Base-by-base conservation (phyloP, 2,113 vertebrate species). In the Anhinga rufa region DNA sequence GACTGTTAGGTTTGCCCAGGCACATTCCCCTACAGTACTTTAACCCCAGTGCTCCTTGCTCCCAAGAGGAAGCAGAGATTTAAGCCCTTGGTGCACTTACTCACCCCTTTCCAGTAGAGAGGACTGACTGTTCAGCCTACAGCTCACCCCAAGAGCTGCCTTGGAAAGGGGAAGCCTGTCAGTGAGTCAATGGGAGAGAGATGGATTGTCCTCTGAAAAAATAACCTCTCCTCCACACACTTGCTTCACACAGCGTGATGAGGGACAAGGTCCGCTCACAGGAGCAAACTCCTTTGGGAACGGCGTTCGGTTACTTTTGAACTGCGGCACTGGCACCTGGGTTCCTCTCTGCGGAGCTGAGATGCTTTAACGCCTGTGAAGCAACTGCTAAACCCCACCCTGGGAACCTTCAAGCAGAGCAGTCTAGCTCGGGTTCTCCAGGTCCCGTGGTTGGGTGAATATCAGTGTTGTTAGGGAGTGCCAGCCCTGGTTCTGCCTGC, bases 151-250 rank as follows among this genome's bases (percentile, higher is more conserved):
- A 2, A 10, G 69, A 58, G 19, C 91, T 3, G 48, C 83, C 77
- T 19, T 1, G 82, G 60, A 88, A 94, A 96, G 83, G 82, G 90
- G 97, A 97, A 97, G 95, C 78, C 78, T 44, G 66, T 55, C 93
- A 28, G 36, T 94, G 95, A 97, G 82, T 95, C 94, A 92, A 62
- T 5, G 82, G 78, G 26, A 92, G 31, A 77, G 91, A 95, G 71
- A 81, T n/a, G 38, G 93, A 83, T 89, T 74, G 14, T 18, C 46
- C 69, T 68, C 90, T 77, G 82, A 32, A 92, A 86, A 86, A 31
- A 57, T 42, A 55, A 29, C 66, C 46, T 75, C 90, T 78, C 88
- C 75, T 76, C 34, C 90, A 44, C 3, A 3, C 17, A 8, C 65
- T 74, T 38, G 71, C 86, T 70, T 51, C 80, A 17, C 24, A 15